Conservation (phyloP, 2,888 invertebrate species). For the Dryobota labecula region DNA sequence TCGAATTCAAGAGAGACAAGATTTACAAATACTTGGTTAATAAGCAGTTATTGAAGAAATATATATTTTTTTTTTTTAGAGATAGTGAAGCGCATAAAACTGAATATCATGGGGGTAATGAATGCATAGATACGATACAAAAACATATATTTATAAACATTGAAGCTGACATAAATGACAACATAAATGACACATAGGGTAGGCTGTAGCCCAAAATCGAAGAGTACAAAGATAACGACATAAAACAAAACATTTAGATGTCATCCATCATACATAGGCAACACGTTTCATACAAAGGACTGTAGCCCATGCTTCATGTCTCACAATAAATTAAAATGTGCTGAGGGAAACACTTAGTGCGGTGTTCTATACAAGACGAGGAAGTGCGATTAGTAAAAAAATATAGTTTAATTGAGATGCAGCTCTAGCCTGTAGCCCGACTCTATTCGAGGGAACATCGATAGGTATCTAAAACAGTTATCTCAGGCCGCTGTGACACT, state of each 20-base stretch:
- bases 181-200: slow-evolving; percentile 41
- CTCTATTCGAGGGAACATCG: slow-evolving; percentile 81
- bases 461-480: slow-evolving; percentile 79
- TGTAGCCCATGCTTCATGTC: slow-evolving; percentile 79
- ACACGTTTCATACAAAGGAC: slow-evolving; percentile 71
- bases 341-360: slow-evolving; percentile 87
- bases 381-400: slow-evolving; percentile 81
- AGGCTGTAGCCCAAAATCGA: slow-evolving; percentile 56
- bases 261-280: slow-evolving; percentile 68
- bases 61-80: slow-evolving; percentile 10
- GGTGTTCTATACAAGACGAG: slow-evolving; percentile 81
- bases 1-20: slow-evolving; percentile 19
- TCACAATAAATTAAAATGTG: slow-evolving; percentile 79
- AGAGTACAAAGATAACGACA: slow-evolving; percentile 51
- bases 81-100: slow-evolving; percentile 53
- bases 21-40: slow-evolving; percentile 17
- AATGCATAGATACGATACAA: slow-evolving; percentile 24
- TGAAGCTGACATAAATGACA: slow-evolving; percentile 49
- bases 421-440: slow-evolving; percentile 72
- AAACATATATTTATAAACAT: slow-evolving; percentile 41
- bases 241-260: slow-evolving; percentile 64
- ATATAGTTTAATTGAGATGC: slow-evolving; percentile 71
- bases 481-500: slow-evolving; percentile 87
- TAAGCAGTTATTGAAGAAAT: slow-evolving; percentile 30
- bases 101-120: slow-evolving; percentile 21